A percentile compares a stretch with the other conserved stretches of the same genome.
Evolutionary conservation across 1,140 invertebrate genomes (phyloP).

Genomic region (Sycophaga agraensis): DNA sequence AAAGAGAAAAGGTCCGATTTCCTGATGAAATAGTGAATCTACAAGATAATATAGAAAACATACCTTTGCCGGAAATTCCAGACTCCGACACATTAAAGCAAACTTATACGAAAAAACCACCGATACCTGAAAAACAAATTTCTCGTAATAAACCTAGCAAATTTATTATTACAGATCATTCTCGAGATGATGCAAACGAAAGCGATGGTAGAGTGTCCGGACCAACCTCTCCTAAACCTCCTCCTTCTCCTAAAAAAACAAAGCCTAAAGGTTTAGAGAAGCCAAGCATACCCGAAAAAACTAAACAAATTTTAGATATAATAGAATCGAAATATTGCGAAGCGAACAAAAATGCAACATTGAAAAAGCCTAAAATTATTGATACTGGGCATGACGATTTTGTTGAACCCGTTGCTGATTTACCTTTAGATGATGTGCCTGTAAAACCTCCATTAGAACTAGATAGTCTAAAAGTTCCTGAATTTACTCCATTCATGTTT

Average conservation of each 20-base stretch:
- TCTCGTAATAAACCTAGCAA: conserved; percentile 21
- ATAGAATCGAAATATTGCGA: conserved; percentile 53
- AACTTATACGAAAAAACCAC: conserved; percentile 17
- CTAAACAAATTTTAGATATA: conserved; percentile 52
- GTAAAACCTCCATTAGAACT: conserved; percentile 54
- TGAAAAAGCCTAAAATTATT: conserved; percentile 51
- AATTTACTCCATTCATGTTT: conserved; percentile 53
- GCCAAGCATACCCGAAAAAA: conserved; percentile 54
- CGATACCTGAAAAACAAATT: conserved; percentile 25
- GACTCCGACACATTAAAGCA: conserved; percentile 19
- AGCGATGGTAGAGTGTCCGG: conserved; percentile 22
- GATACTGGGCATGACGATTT: conserved; percentile 56
- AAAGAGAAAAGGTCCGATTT: conserved; percentile 40
- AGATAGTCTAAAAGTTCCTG: conserved; percentile 54
- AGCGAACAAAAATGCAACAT: conserved; percentile 39
- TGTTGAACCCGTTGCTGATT: conserved; percentile 54
- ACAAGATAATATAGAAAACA: conserved; percentile 54
- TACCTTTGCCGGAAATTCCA: conserved; percentile 52
- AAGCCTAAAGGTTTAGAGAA: conserved; percentile 46
- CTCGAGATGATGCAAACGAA: conserved; percentile 25
- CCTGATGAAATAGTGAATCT: conserved; percentile 50
- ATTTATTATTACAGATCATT: conserved; percentile 22
- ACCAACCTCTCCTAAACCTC: conserved; percentile 32
- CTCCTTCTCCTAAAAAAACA: conserved; percentile 31
- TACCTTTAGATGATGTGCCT: conserved; percentile 55